Evolutionary conservation across 2,113 vertebrate genomes (phyloP).

Genomic region (Indicator indicator): DNA sequence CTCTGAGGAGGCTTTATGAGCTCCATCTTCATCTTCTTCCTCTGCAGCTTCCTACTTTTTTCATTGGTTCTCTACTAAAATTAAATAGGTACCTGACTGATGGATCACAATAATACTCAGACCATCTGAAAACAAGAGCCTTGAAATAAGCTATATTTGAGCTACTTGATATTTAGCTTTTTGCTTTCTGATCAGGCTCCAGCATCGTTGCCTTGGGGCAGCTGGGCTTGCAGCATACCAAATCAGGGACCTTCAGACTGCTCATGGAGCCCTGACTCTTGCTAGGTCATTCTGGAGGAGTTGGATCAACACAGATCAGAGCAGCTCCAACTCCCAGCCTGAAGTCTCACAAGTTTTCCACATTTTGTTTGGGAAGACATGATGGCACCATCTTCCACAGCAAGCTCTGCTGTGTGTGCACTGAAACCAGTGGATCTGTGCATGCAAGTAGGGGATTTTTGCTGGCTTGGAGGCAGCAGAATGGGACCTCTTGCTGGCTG

Average conservation of each 20-base stretch:
- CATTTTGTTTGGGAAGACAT: background rate
- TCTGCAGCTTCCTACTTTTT: background rate
- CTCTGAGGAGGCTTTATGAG: background rate
- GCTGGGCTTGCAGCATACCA: background rate
- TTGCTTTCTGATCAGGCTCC: background rate
- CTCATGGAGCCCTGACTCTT: background rate
- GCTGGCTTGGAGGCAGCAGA: background rate
- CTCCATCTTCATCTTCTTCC: background rate
- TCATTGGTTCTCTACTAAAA: background rate
- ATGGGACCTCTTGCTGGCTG: fast-evolving
- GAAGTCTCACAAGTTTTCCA: background rate
- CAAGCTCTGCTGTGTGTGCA: background rate
- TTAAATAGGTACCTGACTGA: background rate
- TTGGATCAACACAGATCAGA: background rate
- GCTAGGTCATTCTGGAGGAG: background rate
- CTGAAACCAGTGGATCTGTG: background rate
- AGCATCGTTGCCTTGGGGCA: background rate
- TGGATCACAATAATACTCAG: background rate
- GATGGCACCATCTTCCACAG: fast-evolving
- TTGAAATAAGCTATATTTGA: background rate
- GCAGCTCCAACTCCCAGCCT: background rate
- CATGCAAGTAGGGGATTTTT: background rate
- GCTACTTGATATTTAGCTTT: background rate
- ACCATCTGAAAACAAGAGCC: background rate
- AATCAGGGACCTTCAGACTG: background rate